Evolutionary conservation across 2,113 vertebrate species (phyloP), one percentile per base, ranked within the genome.

Genomic region (Urocolius indicus): DNA sequence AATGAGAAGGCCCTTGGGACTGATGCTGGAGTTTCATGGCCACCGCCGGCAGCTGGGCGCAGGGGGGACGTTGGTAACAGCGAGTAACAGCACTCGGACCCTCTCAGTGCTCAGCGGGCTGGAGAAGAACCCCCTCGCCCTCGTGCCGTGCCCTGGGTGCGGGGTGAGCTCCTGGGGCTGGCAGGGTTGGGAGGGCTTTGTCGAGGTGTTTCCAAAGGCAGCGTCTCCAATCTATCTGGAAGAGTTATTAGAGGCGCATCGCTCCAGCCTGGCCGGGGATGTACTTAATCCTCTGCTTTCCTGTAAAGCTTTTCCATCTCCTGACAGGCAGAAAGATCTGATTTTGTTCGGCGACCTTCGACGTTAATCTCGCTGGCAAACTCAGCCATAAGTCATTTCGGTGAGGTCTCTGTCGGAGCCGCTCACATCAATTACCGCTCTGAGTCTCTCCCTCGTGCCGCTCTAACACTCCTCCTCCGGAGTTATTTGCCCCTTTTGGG

Each of bases 1-100:
- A 95, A 94, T 49, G 74, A 90, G 95, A 79, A 95, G 54, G 73
- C 85, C 90, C 90, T 62, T 46, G 72, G 95, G 94, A 75, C 16
- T 4, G 68, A 2, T 13, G 63, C 84, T 55, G 94, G 41, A 15
- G 30, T 30, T 81, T 5, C 80, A 11, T 10, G 27, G 87, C 46
- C 30, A 13, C 59, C 45, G 1, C 41, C 9, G 67, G 91, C 83
- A 36, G 67, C 63, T 46, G 52, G 16, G 3, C 19, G 38, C 2
- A 8, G 55, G 71, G 67, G 59, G 41, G 49, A 12, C 34, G 72
- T 62, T 0, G 20, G 43, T 43, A 23, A 3, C 51, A 15, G 49
- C 2, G 5, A 20, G 21, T 8, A 5, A 41, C 38, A 41, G 38
- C 38, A 41, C 38, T 41, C 38, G 43, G n/a, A 41, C 21, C 43